phyloP scores from a whole-genome alignment of 2,113 vertebrate genomes.

The Plotosus lineatus region DNA sequence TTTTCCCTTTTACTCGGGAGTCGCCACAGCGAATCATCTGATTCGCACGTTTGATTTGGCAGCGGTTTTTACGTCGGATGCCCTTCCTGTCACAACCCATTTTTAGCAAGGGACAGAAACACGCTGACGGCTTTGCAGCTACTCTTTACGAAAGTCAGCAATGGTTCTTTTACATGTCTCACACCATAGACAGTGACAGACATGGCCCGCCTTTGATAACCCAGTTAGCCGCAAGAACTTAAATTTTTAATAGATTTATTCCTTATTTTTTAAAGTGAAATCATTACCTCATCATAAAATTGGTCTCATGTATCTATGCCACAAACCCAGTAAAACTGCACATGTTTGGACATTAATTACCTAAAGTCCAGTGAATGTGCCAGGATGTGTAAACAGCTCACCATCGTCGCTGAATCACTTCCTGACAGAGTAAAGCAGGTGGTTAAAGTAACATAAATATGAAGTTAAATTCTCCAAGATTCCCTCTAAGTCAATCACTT shows the following conservation, averaged over 20 bases:
- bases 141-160: too few relatives aligned
- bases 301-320: neutral
- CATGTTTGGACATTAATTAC: conserved; percentile 57
- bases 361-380: conserved; percentile 90
- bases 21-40: too few relatives aligned
- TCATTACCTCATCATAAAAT: neutral
- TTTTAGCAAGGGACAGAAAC: too few relatives aligned
- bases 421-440: conserved; percentile 76
- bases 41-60: too few relatives aligned
- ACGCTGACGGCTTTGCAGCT: too few relatives aligned
- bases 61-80: too few relatives aligned
- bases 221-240: neutral
- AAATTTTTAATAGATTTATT: neutral
- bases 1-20: too few relatives aligned
- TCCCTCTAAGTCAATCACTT: too few relatives aligned
- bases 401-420: conserved; percentile 90
- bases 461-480: neutral
- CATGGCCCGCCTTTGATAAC: too few relatives aligned
- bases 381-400: conserved; percentile 94
- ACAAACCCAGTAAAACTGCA: neutral
- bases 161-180: too few relatives aligned
- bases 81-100: too few relatives aligned
- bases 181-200: too few relatives aligned
- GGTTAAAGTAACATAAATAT: neutral
- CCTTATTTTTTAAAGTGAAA: neutral